phyloP scores from a whole-genome alignment of 2,797 vertebrate species.

The Danio albolineatus region DNA sequence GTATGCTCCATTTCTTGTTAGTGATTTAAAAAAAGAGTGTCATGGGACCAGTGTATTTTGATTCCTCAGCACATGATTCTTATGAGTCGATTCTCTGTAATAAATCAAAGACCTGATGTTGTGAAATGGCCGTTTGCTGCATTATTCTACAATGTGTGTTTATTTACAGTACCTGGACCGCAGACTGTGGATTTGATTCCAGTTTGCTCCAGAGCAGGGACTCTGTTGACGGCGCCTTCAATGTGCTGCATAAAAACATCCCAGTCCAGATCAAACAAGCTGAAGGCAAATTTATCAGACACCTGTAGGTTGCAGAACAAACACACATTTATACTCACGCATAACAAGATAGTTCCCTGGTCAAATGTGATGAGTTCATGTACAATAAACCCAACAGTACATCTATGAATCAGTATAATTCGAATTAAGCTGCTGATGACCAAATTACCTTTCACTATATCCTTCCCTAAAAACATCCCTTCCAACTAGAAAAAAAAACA shows the following conservation, averaged over 20 bases:
- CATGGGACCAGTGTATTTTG: too few species aligned
- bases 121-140: background rate
- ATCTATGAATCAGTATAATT: background rate
- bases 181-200: slow-evolving; percentile 98
- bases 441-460: background rate
- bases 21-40: too few species aligned
- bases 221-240: slow-evolving; percentile 90
- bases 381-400: background rate
- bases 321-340: background rate
- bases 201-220: slow-evolving; percentile 88
- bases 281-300: slow-evolving; percentile 92
- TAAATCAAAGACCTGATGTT: background rate
- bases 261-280: slow-evolving; percentile 97
- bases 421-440: background rate
- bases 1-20: background rate
- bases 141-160: slow-evolving; percentile 10
- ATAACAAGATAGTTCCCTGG: background rate
- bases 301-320: slow-evolving; percentile 76
- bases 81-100: background rate
- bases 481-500: too few species aligned
- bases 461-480: background rate
- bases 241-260: slow-evolving; percentile 94
- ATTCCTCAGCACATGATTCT: background rate
- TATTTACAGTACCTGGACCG: slow-evolving; percentile 84
- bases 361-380: background rate